Conservation (phyloP, 2,797 vertebrate genomes). For the Sebastes steindachneri region DNA sequence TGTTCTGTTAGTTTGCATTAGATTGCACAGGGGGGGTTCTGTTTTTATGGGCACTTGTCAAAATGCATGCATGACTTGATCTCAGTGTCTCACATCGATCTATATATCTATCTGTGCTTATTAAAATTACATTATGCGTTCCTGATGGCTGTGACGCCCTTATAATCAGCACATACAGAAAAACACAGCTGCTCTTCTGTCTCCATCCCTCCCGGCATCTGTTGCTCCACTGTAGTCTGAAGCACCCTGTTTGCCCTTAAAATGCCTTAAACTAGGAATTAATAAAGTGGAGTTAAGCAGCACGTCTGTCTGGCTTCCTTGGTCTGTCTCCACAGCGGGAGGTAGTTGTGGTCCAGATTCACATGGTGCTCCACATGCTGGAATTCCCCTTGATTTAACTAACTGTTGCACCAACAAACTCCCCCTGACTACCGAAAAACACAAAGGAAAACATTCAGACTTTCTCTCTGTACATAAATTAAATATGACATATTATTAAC, state of each 20-base stretch:
- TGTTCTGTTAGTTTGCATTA: neutral
- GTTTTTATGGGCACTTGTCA: neutral
- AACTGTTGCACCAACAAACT: constrained; percentile 42
- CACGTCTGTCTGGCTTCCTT: constrained; percentile 10
- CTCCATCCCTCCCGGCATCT: neutral
- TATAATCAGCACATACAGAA: neutral
- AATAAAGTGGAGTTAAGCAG: constrained; percentile 2
- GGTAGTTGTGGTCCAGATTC: constrained; percentile 48
- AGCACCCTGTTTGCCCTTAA: neutral
- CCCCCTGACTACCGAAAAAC: constrained; percentile 24
- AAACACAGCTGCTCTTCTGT: neutral
- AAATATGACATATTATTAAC: constrained; percentile 5
- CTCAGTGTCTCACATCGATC: neutral
- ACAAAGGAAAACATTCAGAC: neutral
- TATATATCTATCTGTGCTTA: neutral
- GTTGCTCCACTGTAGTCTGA: constrained; percentile 28
- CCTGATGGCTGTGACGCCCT: neutral
- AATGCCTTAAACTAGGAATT: constrained; percentile 26
- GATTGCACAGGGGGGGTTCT: neutral
- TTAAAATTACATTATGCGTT: neutral
- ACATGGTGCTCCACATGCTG: constrained; percentile 52
- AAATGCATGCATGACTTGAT: neutral
- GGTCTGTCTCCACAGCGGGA: constrained; percentile 19
- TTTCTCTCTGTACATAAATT: neutral
- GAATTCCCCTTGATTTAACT: constrained; percentile 67